Percentiles rank a stretch among this genome's conserved stretches.
Evolutionary conservation across 2,113 vertebrate genomes (phyloP).

Genomic region (Cyanoderma ruficeps): DNA sequence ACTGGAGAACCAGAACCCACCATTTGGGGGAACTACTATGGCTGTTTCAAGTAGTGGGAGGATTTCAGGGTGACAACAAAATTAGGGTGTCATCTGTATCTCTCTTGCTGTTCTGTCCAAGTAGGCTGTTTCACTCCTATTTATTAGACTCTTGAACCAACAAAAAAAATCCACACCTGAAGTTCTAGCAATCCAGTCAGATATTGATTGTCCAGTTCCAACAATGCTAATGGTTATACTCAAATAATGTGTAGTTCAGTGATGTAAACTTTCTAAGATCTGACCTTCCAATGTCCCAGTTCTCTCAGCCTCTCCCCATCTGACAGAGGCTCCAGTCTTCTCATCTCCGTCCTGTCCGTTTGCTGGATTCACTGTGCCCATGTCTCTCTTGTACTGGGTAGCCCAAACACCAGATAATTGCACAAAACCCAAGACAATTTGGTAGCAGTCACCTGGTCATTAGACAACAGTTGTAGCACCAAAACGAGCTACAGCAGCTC

Average conservation of each 20-base stretch:
- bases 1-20: not conserved
- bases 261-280: not conserved
- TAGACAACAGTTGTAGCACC: not conserved
- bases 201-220: not conserved
- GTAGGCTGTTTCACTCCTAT: not conserved
- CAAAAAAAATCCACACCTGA: rapidly evolving
- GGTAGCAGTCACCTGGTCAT: not conserved
- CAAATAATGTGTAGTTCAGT: not conserved
- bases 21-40: not conserved
- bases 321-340: not conserved
- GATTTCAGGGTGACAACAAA: not conserved
- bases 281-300: not conserved
- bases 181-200: not conserved
- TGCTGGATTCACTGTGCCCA: not conserved
- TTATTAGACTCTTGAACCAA: not conserved
- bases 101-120: not conserved
- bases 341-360: not conserved
- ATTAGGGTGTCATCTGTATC: too few relatives aligned
- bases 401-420: not conserved
- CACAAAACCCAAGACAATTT: not conserved
- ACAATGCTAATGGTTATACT: not conserved
- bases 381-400: not conserved
- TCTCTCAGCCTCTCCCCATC: not conserved
- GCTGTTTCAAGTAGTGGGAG: not conserved
- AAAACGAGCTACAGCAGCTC: rapidly evolving